Conservation (phyloP, 2,113 vertebrate species). For the Rhinolophus ferrumequinum region DNA sequence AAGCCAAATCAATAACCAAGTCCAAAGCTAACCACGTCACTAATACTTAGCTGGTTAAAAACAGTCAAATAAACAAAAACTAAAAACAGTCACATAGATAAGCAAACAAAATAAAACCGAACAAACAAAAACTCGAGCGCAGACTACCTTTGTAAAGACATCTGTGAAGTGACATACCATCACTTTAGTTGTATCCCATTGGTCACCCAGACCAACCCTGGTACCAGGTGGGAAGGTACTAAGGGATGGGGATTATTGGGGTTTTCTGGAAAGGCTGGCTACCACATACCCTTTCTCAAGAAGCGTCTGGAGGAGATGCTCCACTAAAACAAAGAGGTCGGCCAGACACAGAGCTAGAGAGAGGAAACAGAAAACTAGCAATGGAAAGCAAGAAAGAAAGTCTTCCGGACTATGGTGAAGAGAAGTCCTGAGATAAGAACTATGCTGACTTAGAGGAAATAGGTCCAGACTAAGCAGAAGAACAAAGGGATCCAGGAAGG, state of each 20-base stretch:
- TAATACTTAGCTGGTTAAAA: neutral
- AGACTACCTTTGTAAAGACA: neutral
- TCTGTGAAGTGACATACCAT: neutral
- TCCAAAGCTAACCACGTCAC: neutral
- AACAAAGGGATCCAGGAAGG: neutral
- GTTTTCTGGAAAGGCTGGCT: neutral
- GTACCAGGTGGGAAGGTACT: neutral
- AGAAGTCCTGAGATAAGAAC: neutral
- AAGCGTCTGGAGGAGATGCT: neutral
- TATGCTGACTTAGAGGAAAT: accelerated
- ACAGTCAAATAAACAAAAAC: neutral
- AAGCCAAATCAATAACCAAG: neutral
- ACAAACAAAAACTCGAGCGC: neutral
- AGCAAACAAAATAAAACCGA: neutral
- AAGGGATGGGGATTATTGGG: neutral
- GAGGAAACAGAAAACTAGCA: neutral
- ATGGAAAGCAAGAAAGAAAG: neutral
- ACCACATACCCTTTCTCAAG: neutral
- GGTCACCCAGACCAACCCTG: too few relatives aligned
- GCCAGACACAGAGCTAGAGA: neutral
- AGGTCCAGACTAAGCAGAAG: neutral
- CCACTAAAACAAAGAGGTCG: neutral
- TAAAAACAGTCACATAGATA: neutral
- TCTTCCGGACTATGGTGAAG: neutral
- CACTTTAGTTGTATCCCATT: too few relatives aligned